Evolutionary conservation across 1,140 invertebrate species (phyloP), one percentile per base, ranked within the genome.

Genomic region (Sycophila sp.): DNA sequence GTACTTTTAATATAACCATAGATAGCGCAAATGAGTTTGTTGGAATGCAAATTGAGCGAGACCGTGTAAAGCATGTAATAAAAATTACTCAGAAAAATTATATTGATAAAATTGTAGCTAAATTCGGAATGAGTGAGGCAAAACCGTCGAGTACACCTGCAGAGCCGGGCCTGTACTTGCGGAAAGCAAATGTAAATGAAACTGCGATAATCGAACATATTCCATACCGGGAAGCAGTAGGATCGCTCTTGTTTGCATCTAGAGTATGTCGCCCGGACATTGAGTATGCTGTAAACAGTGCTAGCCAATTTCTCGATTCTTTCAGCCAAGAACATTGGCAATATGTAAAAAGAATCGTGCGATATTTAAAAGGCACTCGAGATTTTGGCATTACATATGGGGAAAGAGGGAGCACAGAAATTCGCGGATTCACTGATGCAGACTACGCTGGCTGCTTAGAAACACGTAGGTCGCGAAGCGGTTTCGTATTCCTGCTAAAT

Each of bases 261-360:
- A 62, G 74, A 26, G 73, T 73, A 17, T 80, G 78, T 7, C 73
- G 83, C 65, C 85, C 84, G 2, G 82, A 86, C 65, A 84, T 86
- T 26, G 53, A 75, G 13, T 83, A 72, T 77, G 75, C 80, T 1
- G 77, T 81, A 15, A 78, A 75, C 49, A 59, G 42, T 17, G 56
- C 74, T 13, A 75, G 71, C 47, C 49, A 64, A 56, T 85, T 79
- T 69, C 40, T 74, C 2, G 60, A 11, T 15, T 59, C 49, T 69
- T 67, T 51, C 30, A 24, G 26, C 5, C 10, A 60, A 34, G 13
- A 30, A 34, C 75, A 76, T 49, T 75, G 73, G 71, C 63, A 70
- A 60, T 66, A 66, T 0, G 63, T 73, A 30, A 76, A 76, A 49
- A 49, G 36, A 66, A 71, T 76, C 15, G 32, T 75, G 7, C 28